phyloP scores from a whole-genome alignment of 2,113 vertebrate genomes.

The Barbus barbus region DNA sequence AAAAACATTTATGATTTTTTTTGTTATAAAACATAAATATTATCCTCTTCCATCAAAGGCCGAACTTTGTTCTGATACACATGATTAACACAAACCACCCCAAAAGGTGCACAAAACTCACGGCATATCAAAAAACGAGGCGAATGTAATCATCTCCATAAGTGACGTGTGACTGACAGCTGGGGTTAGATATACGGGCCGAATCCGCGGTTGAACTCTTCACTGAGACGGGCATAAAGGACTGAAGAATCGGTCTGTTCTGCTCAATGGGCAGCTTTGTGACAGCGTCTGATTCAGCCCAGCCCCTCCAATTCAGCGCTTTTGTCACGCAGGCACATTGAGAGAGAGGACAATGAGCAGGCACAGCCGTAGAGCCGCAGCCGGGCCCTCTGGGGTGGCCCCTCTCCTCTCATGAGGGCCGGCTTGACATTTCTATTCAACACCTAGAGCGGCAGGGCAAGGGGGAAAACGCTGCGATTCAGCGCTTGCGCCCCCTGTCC shows the following conservation, averaged over 20 bases:
- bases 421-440: constrained; percentile 60
- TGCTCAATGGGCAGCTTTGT: constrained; percentile 43
- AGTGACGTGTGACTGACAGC: constrained; percentile 31
- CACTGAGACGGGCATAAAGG: constrained; percentile 39
- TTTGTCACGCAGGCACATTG: constrained; percentile 49
- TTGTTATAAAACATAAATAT: background rate
- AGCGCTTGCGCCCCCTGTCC: constrained; percentile 29
- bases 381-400: constrained; percentile 34
- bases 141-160: background rate
- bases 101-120: background rate
- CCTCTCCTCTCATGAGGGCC: constrained; percentile 46
- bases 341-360: constrained; percentile 36
- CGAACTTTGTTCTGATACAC: background rate
- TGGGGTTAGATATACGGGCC: constrained; percentile 35
- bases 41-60: background rate
- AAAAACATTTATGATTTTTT: too few relatives aligned
- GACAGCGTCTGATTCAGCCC: constrained; percentile 43
- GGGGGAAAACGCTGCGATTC: constrained; percentile 24
- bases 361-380: constrained; percentile 4
- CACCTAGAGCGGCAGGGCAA: constrained; percentile 18
- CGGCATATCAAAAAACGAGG: background rate
- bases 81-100: background rate
- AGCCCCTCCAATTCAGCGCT: constrained; percentile 50
- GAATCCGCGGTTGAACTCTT: constrained; percentile 26
- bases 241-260: constrained; percentile 41